A percentile compares a stretch with the other conserved stretches of the same genome.
phyloP scores from a whole-genome alignment of 2,113 vertebrate genomes.

The Tragelaphus imberbis region DNA sequence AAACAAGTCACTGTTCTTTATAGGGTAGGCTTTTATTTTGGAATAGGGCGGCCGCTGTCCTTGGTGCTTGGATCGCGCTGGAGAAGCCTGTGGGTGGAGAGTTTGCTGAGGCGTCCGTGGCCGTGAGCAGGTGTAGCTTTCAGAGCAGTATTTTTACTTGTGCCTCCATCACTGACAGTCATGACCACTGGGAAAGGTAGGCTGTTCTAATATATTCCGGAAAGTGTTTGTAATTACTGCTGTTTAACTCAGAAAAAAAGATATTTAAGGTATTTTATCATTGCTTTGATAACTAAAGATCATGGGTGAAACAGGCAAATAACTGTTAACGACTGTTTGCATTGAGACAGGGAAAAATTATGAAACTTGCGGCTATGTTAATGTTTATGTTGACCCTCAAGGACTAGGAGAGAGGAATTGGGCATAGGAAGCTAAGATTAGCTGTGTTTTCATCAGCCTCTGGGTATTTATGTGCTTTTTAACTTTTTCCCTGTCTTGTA shows the following conservation, averaged over 20 bases:
- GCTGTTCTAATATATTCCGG: conserved; percentile 47
- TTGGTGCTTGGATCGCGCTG: conserved; percentile 69
- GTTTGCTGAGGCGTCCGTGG: conserved; percentile 60
- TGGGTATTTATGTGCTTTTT: not conserved
- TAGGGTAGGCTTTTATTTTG: conserved; percentile 80
- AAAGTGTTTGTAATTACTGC: conserved; percentile 7
- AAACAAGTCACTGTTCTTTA: not conserved
- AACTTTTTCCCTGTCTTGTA: not conserved
- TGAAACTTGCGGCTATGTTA: not conserved
- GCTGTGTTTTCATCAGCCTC: not conserved
- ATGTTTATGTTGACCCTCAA: not conserved
- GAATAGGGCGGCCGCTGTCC: conserved; percentile 71
- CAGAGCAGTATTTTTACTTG: conserved; percentile 50
- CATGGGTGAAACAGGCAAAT: conserved; percentile 4
- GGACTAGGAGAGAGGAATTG: not conserved
- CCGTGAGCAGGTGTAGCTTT: conserved; percentile 44
- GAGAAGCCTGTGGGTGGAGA: conserved; percentile 68
- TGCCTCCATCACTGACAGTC: conserved; percentile 54
- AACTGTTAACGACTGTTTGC: not conserved
- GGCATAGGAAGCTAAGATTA: not conserved
- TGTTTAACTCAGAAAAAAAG: not conserved
- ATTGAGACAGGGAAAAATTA: not conserved
- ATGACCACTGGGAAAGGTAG: conserved; percentile 93
- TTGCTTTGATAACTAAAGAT: conserved; percentile 8
- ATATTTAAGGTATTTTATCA: not conserved